These are phyloP conservation scores for Drosophila stalkeri DNA, from an alignment of 2,888 invertebrate species.

Conservation along the genomic window DNA sequence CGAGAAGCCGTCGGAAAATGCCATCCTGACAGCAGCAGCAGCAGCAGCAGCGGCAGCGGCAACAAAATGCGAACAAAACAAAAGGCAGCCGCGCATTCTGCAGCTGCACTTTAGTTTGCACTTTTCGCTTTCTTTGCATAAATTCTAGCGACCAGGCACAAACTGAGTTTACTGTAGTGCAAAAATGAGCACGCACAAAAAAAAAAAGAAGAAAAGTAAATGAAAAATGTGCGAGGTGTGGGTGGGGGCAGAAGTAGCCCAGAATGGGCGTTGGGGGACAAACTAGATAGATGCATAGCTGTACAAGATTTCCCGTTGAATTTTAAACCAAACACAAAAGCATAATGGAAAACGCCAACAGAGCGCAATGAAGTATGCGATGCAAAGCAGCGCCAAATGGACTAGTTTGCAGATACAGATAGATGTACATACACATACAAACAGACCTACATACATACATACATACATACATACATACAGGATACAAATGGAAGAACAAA, in stretches of 20 bases:
- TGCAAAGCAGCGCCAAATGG: conserved; percentile 51
- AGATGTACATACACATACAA: background rate
- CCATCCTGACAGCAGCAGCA: conserved; percentile 40
- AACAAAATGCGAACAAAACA: conserved; percentile 55
- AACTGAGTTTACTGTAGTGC: conserved; percentile 64
- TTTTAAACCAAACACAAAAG: conserved; percentile 71
- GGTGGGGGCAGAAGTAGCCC: background rate
- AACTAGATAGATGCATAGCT: conserved; percentile 51
- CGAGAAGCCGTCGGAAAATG: conserved; percentile 6
- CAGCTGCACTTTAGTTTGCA: conserved; percentile 79
- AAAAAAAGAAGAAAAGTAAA: conserved; percentile 17
- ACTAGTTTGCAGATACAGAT: conserved; percentile 47
- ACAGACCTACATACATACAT: conserved; percentile 7
- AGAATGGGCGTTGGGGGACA: conserved; percentile 2
- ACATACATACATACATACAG: background rate
- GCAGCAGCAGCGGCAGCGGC: background rate
- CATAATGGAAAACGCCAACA: conserved; percentile 75
- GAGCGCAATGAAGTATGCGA: conserved; percentile 76
- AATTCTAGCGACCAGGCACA: conserved; percentile 66
- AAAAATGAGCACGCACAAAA: conserved; percentile 69
- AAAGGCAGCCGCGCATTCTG: conserved; percentile 73
- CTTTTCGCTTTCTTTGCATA: conserved; percentile 81
- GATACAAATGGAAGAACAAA: conserved; percentile 20
- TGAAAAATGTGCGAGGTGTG: conserved; percentile 22
- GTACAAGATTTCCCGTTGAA: conserved; percentile 66